A percentile compares a stretch with the other conserved stretches of the same genome.
These are phyloP conservation scores for Brenthis ino DNA, from an alignment of 2,888 invertebrate species.

Conservation along the genomic window DNA sequence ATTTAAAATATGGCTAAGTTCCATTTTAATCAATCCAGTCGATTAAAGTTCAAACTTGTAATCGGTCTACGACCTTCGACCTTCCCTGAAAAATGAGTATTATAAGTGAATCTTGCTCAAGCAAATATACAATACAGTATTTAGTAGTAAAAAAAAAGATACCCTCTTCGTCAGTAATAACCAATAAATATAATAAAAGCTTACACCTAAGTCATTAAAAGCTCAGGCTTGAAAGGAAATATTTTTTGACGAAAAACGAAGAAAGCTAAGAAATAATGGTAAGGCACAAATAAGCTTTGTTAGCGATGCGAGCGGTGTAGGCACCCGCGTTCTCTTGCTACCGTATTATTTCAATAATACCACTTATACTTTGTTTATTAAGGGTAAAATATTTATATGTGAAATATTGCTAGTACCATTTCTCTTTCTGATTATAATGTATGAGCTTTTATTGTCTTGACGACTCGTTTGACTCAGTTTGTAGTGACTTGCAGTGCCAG, in stretches of 20 bases:
- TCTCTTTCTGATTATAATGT: neutral
- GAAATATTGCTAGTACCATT: neutral
- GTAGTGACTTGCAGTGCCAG: too few species aligned
- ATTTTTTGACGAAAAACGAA: neutral
- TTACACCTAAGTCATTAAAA: neutral
- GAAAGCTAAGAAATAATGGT: constrained; percentile 40
- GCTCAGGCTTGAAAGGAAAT: neutral
- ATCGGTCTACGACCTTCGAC: too few species aligned
- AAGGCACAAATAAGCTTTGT: constrained; percentile 64
- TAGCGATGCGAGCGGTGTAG: constrained; percentile 41
- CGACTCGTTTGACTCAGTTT: too few species aligned
- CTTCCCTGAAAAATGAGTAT: too few species aligned
- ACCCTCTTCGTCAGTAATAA: too few species aligned
- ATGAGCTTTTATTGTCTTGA: neutral
- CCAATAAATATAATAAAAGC: neutral
- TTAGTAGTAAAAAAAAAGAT: too few species aligned
- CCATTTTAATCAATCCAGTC: too few species aligned
- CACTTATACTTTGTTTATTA: constrained; percentile 25
- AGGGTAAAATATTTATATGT: constrained; percentile 1
- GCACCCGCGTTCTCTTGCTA: constrained; percentile 5
- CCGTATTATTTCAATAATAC: constrained; percentile 33
- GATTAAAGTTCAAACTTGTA: too few species aligned
- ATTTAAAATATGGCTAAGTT: too few species aligned
- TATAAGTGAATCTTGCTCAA: too few species aligned
- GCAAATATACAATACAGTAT: too few species aligned